Percentiles rank a stretch among this genome's conserved stretches.
Conservation (phyloP, 2,888 invertebrate species). For the Portevinia maculata region DNA sequence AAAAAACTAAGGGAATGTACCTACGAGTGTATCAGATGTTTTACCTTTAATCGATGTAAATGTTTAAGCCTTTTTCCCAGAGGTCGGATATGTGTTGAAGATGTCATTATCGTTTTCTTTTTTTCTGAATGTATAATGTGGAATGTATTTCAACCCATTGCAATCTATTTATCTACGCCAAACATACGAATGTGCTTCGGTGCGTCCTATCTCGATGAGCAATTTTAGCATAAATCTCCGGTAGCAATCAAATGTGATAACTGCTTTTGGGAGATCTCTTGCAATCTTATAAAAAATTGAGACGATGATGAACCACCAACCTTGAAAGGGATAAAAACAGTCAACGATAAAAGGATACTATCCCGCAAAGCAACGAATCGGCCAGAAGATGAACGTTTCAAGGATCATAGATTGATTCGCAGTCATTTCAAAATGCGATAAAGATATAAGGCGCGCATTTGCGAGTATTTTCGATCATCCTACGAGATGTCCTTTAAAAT, state of each 20-base stretch:
- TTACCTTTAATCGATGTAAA: no score
- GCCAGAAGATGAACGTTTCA: constrained; percentile 59
- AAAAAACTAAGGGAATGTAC: constrained; percentile 19
- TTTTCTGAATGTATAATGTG: constrained; percentile 2
- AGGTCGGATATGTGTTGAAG: constrained; percentile 31
- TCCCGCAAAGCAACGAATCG: constrained; percentile 62
- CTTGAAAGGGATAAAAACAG: constrained; percentile 13
- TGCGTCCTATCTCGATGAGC: constrained; percentile 30
- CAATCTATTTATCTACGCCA: constrained; percentile 51
- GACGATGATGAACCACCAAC: constrained; percentile 57
- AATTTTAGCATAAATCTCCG: constrained; percentile 48
- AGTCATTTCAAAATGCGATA: constrained; percentile 59
- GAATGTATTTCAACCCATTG: constrained; percentile 42
- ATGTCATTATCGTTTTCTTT: constrained; percentile 10
- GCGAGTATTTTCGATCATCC: constrained; percentile 15
- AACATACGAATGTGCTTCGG: background rate
- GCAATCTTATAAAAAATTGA: constrained; percentile 59
- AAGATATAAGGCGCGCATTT: constrained; percentile 48
- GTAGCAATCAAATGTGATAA: constrained; percentile 71
- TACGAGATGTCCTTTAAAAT: constrained; percentile 55
- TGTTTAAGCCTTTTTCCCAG: no score
- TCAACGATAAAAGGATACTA: constrained; percentile 51
- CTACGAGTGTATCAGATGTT: no score
- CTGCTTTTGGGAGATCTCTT: constrained; percentile 57
- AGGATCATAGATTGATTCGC: constrained; percentile 71